Evolutionary conservation across 1,140 invertebrate species (phyloP), one percentile per base, ranked within the genome.

Genomic region (Drosophila rhopaloa): DNA sequence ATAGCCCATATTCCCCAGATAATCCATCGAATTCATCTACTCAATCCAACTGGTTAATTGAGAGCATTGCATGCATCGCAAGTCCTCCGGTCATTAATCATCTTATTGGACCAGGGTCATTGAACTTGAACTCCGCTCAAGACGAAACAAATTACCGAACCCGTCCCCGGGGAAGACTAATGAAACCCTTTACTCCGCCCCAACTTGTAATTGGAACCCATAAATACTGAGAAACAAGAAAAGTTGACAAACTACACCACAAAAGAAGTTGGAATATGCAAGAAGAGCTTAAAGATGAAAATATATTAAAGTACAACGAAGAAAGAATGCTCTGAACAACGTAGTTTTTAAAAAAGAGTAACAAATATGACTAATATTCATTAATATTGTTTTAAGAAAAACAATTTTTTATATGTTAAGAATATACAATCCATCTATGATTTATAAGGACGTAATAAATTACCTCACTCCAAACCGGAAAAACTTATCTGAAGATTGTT

Each of bases 121-220:
- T 71, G 68, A 71, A 71, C 68, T 71, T 71, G 68, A 71, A 71
- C 68, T 71, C 50, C 44, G 14, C 37, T 58, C 65, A 19, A 71
- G 65, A 14, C 43, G 51, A 58, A 38, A 71, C 65, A 71, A 71
- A 71, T 68, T 70, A 41, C 51, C 51, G 29, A 70, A 24, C 41
- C 14, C 63, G 65, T 71, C 44, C 44, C 50, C 67, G 46, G 65
- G 48, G 43, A 40, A 57, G 65, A 70, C 65, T 70, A 70, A 57
- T 70, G 65, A 41, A 71, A 61, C 62, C 63, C 43, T 78, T 46
- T 70, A 55, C 74, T 77, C 51, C 65, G 66, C 58, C 54, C 38
- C 37, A 35, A 57, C 54, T 19, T 57, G 84, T 90, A 89, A 89
- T 85, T 89, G 84, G 77, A 89, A 79, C 66, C 85, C 81, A 89